A percentile compares a stretch with the other conserved stretches of the same genome.
These are phyloP conservation scores for Cynopterus sphinx DNA, from an alignment of 2,797 vertebrate species.

Conservation along the genomic window DNA sequence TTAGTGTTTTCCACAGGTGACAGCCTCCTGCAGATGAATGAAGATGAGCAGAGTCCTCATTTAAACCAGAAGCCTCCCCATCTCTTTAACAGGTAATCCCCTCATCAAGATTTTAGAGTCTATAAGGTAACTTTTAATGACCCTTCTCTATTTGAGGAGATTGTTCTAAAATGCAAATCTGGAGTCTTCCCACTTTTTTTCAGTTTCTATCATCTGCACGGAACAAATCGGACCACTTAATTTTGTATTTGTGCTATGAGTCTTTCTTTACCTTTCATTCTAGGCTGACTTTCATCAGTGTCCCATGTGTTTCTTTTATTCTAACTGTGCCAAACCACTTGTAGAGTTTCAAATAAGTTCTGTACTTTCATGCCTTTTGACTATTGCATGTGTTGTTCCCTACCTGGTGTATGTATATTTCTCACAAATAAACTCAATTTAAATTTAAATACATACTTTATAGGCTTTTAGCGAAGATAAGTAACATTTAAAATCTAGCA, in stretches of 20 bases:
- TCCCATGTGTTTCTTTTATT: not conserved
- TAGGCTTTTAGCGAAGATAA: not conserved
- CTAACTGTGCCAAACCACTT: not conserved
- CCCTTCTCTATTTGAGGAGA: not conserved
- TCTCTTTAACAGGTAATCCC: not conserved
- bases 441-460: not conserved
- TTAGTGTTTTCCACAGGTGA: not conserved
- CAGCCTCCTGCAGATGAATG: not conserved
- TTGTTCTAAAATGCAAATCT: not conserved
- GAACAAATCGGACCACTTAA: not conserved
- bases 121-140: not conserved
- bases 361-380: too few species aligned
- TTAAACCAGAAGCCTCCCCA: not conserved
- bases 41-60: not conserved
- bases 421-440: not conserved
- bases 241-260: rapidly evolving
- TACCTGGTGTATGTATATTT: not conserved
- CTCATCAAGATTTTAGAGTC: not conserved
- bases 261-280: not conserved
- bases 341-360: not conserved
- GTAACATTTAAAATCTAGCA: not conserved
- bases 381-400: rapidly evolving
- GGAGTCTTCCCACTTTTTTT: not conserved
- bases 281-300: not conserved
- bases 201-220: not conserved